phyloP scores from a whole-genome alignment of 1,140 invertebrate species.

The Euschistus heros region DNA sequence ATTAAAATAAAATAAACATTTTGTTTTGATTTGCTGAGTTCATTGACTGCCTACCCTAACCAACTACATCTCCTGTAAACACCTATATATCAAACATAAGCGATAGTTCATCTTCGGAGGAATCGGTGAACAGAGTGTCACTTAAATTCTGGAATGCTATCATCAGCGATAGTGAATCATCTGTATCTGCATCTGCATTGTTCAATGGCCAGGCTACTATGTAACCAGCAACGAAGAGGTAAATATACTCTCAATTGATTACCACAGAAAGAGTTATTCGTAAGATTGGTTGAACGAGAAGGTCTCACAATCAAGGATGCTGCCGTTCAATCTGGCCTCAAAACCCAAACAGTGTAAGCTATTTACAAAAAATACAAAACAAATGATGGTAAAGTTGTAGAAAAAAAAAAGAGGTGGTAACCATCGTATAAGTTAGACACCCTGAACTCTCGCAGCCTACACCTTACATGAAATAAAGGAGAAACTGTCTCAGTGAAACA shows the following conservation, averaged over 20 bases:
- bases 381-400: not conserved
- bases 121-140: not conserved
- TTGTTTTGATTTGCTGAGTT: too few species aligned
- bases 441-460: not conserved
- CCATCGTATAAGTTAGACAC: not conserved
- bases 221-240: not conserved
- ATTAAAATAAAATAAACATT: too few species aligned
- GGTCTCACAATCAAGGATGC: not conserved
- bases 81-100: too few species aligned
- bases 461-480: too few species aligned
- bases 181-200: not conserved
- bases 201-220: not conserved
- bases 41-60: too few species aligned
- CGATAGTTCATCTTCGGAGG: too few species aligned
- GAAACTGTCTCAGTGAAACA: too few species aligned
- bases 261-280: not conserved
- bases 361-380: not conserved
- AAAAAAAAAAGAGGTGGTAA: not conserved
- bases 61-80: too few species aligned
- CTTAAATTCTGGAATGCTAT: not conserved
- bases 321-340: not conserved
- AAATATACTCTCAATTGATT: not conserved
- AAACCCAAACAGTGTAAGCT: not conserved
- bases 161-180: not conserved
- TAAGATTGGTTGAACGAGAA: not conserved